Evolutionary conservation across 2,888 invertebrate genomes (phyloP).

Genomic region (Blomia tropicalis): DNA sequence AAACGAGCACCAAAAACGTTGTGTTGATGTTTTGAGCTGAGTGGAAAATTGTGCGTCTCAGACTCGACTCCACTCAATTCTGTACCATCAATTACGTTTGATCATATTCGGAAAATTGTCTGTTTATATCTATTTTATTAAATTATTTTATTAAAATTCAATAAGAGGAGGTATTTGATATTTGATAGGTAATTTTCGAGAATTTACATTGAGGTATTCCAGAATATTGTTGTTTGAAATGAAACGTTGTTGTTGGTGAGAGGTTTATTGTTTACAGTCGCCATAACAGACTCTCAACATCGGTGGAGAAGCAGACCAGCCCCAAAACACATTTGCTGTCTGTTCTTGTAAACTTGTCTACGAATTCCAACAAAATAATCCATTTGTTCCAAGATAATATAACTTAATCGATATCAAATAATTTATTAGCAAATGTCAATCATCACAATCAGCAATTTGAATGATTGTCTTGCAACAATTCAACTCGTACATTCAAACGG

Average conservation of each 20-base stretch:
- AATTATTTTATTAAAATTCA: neutral
- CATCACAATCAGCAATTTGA: neutral
- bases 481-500: too few species aligned
- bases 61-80: neutral
- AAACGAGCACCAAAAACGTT: neutral
- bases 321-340: neutral
- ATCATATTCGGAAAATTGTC: too few species aligned
- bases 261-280: neutral
- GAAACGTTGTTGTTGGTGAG: neutral
- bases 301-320: neutral
- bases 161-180: neutral
- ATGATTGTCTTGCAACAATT: neutral
- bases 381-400: neutral
- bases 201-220: neutral
- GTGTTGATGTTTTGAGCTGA: neutral
- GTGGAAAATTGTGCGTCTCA: neutral
- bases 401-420: too few species aligned
- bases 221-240: neutral
- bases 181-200: neutral
- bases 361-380: too few species aligned
- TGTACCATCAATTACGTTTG: neutral
- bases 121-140: neutral
- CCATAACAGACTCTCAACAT: neutral
- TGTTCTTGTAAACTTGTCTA: too few species aligned
- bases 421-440: too few species aligned